A percentile compares a stretch with the other conserved stretches of the same genome.
These are phyloP conservation scores for Tympanuchus pallidicinctus DNA, from an alignment of 2,113 vertebrate species.

Conservation along the genomic window DNA sequence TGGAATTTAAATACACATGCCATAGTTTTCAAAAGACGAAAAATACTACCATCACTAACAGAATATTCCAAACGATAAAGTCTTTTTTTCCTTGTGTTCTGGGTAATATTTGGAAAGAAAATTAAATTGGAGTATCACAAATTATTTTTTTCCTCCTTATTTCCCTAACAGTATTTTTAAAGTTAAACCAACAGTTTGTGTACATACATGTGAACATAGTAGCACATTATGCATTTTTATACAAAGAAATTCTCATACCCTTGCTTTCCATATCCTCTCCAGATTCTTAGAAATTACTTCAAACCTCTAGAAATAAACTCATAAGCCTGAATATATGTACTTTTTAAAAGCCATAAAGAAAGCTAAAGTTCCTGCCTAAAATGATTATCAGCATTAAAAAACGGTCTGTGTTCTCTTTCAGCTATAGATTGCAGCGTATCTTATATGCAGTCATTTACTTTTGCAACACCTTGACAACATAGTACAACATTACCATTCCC, in stretches of 20 bases:
- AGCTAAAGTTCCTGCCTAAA: conserved; percentile 13
- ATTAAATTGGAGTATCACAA: not conserved
- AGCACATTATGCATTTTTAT: not conserved
- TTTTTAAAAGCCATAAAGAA: not conserved
- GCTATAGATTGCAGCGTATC: not conserved
- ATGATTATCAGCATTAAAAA: conserved; percentile 31
- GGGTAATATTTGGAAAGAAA: not conserved
- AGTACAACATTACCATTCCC: conserved; percentile 48
- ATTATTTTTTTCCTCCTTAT: not conserved
- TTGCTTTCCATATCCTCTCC: not conserved
- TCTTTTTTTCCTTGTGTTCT: not conserved
- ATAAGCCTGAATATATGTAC: not conserved
- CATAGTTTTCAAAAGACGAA: not conserved
- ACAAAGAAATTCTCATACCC: not conserved
- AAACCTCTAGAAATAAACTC: not conserved
- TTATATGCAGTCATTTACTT: conserved; percentile 53
- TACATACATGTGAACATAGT: not conserved
- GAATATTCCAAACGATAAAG: not conserved
- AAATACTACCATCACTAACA: not conserved
- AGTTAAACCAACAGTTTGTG: not conserved
- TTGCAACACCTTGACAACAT: conserved; percentile 33
- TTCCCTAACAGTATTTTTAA: fast-evolving
- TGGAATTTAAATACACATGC: not conserved
- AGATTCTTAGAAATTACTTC: not conserved
- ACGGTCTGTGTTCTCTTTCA: conserved; percentile 10